phyloP scores from a whole-genome alignment of 2,888 invertebrate genomes.

The Phyto melanocephala region DNA sequence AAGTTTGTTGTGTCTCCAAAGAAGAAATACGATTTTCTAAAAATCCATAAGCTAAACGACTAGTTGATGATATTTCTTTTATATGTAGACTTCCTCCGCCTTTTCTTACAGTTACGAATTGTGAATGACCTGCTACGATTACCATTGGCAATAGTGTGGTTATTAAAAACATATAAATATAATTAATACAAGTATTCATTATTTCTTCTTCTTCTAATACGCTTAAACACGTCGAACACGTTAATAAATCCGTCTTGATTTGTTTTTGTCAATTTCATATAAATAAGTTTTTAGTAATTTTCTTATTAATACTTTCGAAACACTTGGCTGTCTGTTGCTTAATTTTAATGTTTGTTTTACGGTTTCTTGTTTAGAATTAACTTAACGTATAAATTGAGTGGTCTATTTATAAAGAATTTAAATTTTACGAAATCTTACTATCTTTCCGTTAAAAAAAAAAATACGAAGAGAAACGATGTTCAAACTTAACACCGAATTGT shows the following conservation, averaged over 20 bases:
- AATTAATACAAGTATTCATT: slow-evolving; percentile 71
- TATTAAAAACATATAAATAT: slow-evolving; percentile 70
- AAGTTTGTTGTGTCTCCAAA: slow-evolving; percentile 66
- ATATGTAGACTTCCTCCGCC: slow-evolving; percentile 58
- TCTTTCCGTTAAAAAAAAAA: background rate
- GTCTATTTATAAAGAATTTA: slow-evolving; percentile 53
- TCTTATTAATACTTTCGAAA: background rate
- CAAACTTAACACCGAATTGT: slow-evolving; percentile 6
- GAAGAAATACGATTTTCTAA: slow-evolving; percentile 70
- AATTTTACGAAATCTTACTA: background rate
- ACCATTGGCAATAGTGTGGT: slow-evolving; percentile 73
- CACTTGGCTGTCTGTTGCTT: background rate
- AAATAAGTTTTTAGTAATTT: background rate
- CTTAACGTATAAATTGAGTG: slow-evolving; percentile 4
- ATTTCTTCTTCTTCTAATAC: slow-evolving; percentile 67
- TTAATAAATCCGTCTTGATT: slow-evolving; percentile 63
- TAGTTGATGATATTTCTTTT: slow-evolving; percentile 9
- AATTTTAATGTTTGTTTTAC: background rate
- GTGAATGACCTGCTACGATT: slow-evolving; percentile 68
- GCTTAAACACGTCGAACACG: slow-evolving; percentile 55
- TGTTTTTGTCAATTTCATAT: background rate
- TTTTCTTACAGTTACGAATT: slow-evolving; percentile 17
- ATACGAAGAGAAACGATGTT: slow-evolving; percentile 17
- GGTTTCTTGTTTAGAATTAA: slow-evolving; percentile 39
- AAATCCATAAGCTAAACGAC: slow-evolving; percentile 64